Percentiles rank a stretch among this genome's conserved stretches.
Conservation (phyloP, 2,888 invertebrate species). For the Mantis religiosa region DNA sequence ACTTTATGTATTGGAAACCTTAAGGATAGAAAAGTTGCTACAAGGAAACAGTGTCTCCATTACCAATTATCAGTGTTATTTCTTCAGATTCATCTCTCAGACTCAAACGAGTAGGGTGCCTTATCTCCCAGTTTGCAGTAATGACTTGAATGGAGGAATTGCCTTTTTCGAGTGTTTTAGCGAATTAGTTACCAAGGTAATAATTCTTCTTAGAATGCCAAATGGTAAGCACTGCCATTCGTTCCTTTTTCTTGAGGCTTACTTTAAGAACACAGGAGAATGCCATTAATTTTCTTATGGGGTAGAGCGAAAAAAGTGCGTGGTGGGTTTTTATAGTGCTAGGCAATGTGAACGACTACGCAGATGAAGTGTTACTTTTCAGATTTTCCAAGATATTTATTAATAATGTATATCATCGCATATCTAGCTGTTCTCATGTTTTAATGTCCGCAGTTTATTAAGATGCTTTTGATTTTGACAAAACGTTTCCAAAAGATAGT, state of each 20-base stretch:
- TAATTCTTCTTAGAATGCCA: not conserved
- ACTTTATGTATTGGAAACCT: too few species aligned
- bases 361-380: not conserved
- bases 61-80: too few species aligned
- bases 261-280: not conserved
- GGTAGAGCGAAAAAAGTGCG: not conserved
- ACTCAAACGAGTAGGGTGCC: too few species aligned
- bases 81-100: too few species aligned
- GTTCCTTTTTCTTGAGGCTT: not conserved
- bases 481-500: too few species aligned
- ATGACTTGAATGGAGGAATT: not conserved
- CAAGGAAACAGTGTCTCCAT: too few species aligned
- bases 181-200: not conserved
- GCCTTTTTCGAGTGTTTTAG: not conserved
- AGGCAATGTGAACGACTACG: not conserved
- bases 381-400: too few species aligned
- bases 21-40: too few species aligned
- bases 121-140: not conserved
- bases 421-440: too few species aligned
- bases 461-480: too few species aligned
- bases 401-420: too few species aligned
- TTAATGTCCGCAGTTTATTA: too few species aligned
- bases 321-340: not conserved
- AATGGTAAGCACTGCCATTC: not conserved
- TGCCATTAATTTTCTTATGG: not conserved